phyloP scores from a whole-genome alignment of 1,140 invertebrate genomes.

The Eurosta solidaginis region DNA sequence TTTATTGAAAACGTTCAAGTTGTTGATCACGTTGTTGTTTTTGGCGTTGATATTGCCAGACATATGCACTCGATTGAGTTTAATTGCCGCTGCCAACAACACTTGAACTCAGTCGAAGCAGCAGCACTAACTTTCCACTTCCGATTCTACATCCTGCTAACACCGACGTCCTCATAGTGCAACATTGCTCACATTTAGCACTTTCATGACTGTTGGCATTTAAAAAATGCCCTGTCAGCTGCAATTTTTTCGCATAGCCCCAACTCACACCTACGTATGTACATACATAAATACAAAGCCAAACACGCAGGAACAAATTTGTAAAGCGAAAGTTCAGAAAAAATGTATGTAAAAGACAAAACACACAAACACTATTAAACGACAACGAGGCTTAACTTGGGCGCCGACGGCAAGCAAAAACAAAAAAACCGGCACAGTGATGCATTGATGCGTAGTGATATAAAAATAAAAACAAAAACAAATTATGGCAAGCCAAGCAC shows the following conservation, averaged over 20 bases:
- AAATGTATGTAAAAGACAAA: neutral
- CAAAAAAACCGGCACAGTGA: too few species aligned
- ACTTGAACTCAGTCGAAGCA: neutral
- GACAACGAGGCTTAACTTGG: conserved; percentile 6
- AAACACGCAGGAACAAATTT: neutral
- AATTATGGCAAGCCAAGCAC: too few species aligned
- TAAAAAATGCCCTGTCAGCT: conserved; percentile 16
- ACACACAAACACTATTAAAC: conserved; percentile 1
- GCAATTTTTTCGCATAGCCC: conserved; percentile 9
- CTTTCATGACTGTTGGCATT: neutral
- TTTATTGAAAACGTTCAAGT: too few species aligned
- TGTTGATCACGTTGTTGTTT: too few species aligned
- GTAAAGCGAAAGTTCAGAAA: neutral
- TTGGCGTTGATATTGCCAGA: neutral
- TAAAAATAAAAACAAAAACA: neutral
- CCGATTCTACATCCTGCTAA: neutral
- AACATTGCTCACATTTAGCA: neutral
- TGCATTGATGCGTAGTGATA: too few species aligned
- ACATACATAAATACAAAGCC: neutral
- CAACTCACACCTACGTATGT: neutral
- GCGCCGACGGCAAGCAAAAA: neutral
- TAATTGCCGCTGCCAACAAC: conserved; percentile 9
- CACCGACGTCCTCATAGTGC: too few species aligned
- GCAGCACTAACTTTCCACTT: neutral
- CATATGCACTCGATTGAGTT: conserved; percentile 23